Evolutionary conservation across 2,888 invertebrate genomes (phyloP), one percentile per base, ranked within the genome.

Genomic region (Galeopsomyia nigrocyanea): DNA sequence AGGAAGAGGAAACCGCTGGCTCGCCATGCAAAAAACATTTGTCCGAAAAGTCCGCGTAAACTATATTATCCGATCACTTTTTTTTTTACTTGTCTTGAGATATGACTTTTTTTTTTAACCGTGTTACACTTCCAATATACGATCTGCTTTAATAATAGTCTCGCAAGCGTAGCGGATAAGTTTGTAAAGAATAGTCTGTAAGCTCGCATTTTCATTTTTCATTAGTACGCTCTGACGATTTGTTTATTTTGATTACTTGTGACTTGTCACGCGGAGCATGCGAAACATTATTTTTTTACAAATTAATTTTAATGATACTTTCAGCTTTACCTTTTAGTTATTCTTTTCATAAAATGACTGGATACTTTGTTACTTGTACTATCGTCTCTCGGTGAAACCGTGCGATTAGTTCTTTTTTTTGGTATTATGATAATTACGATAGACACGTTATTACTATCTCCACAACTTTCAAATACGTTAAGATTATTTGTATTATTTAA

Each of bases 21-120:
- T 88, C 87, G 60, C 90, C 91, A 0, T 87, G 91, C 19, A 94
- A 93, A 82, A 91, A 90, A 80, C 87, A 89, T 55, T 86, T 88
- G 16, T 79, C 85, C 66, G 88, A 84, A 80, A 78, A 74, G 67
- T 22, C 56, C 22, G 51, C 66, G 68, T 71, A 71, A 46, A 61
- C 6, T 26, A 53, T 13, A 53, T 13, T 14, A 6, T 53, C 17
- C 17, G 53, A 9, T 53, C 6, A 53, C 14, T 63, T 63, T 50
- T 58, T 39, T 58, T 60, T 19, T 71, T 50, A 3, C 5, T 17
- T 22, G 22, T 39, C 6, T 63, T 39, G 53, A 53, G 13, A 17
- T 31, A 19, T 22, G 17, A 9, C n/a, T 53, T 53, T 53, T 53
- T 17, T 53, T n/a, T 39, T 46, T n/a, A 51, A 22, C 17, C 22